Conservation (phyloP, 2,113 vertebrate species). For the Colistium nudipinnis region DNA sequence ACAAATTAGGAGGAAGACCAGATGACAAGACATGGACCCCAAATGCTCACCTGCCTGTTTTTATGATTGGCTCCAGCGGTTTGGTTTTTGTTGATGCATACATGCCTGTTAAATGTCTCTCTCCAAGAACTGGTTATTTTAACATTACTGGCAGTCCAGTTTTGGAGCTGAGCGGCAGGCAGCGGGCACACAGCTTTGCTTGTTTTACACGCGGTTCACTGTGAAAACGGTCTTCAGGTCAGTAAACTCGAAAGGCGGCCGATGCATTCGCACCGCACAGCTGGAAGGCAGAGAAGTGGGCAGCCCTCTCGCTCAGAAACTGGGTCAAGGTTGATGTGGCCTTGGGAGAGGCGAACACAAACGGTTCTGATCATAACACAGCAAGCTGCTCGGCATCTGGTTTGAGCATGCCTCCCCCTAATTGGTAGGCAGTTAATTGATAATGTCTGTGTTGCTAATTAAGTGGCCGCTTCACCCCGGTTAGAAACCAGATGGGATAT, state of each 20-base stretch:
- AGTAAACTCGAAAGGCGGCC: conserved; percentile 46
- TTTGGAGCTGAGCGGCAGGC: conserved; percentile 11
- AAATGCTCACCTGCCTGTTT: no score
- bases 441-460: conserved; percentile 53
- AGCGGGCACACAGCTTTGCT: neutral
- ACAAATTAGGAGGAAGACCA: no score
- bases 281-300: conserved; percentile 37
- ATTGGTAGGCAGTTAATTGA: conserved; percentile 67
- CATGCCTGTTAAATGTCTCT: neutral
- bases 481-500: conserved; percentile 56
- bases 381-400: conserved; percentile 58
- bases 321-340: conserved; percentile 71
- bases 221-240: conserved; percentile 58
- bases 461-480: conserved; percentile 30
- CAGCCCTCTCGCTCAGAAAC: conserved; percentile 42
- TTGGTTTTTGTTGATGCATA: conserved; percentile 1
- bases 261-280: conserved; percentile 63
- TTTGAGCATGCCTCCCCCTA: conserved; percentile 11
- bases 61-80: no score
- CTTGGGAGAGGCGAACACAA: conserved; percentile 46
- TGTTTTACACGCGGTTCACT: conserved; percentile 41
- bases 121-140: neutral
- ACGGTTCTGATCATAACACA: conserved; percentile 55
- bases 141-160: neutral
- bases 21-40: no score